These are phyloP conservation scores for Drosophila parvula DNA, from an alignment of 1,140 invertebrate genomes.

Conservation along the genomic window DNA sequence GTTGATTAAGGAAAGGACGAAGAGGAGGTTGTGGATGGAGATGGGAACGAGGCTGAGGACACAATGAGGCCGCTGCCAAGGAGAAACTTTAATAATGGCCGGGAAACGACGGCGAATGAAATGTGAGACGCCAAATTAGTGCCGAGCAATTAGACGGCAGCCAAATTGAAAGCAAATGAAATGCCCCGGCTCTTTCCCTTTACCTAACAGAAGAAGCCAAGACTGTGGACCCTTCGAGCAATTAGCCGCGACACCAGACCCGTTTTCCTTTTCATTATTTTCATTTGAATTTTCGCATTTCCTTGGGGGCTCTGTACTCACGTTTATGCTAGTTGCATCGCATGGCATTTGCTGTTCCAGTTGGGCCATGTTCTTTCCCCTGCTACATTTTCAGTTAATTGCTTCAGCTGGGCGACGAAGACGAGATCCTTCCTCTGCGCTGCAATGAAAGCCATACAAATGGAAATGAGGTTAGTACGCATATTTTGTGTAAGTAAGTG, in stretches of 20 bases:
- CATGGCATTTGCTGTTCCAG: constrained; percentile 80
- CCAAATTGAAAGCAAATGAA: constrained; percentile 80
- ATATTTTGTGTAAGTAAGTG: constrained; percentile 35
- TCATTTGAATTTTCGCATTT: constrained; percentile 29
- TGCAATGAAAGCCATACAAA: constrained; percentile 49
- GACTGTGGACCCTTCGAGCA: constrained; percentile 48
- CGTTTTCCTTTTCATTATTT: constrained; percentile 17
- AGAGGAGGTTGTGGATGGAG: background rate
- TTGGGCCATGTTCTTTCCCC: constrained; percentile 76
- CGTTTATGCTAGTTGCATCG: constrained; percentile 79
- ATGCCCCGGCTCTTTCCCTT: constrained; percentile 40
- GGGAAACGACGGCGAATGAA: constrained; percentile 26
- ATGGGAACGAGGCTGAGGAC: constrained; percentile 8
- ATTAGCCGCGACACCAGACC: constrained; percentile 63
- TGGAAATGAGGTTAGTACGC: constrained; percentile 28
- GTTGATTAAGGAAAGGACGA: constrained; percentile 58
- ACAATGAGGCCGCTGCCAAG: constrained; percentile 47
- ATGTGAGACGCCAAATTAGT: constrained; percentile 58
- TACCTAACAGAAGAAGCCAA: constrained; percentile 4
- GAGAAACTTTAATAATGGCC: constrained; percentile 58
- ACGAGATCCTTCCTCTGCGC: constrained; percentile 66
- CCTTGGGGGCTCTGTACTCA: constrained; percentile 54
- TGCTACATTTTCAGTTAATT: constrained; percentile 81
- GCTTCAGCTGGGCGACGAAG: constrained; percentile 66
- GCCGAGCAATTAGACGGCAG: constrained; percentile 53